These are phyloP conservation scores for Crambe crambe DNA, from an alignment of 37 sponge, comb jelly and placozoan species.

Conservation along the genomic window DNA sequence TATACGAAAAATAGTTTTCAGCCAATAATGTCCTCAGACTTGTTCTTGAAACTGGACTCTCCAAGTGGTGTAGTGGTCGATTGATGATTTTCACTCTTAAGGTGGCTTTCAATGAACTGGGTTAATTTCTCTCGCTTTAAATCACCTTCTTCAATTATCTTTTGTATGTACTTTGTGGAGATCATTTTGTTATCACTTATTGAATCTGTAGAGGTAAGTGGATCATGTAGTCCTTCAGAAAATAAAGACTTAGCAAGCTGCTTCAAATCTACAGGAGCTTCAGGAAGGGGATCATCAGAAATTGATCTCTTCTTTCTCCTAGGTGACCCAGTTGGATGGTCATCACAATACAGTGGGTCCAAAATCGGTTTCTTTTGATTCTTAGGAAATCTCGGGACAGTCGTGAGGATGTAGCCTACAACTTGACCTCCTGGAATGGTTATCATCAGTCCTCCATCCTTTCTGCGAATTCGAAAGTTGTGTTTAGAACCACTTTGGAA, in stretches of 20 bases:
- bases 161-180: not conserved
- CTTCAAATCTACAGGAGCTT: not conserved
- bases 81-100: no score
- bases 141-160: not conserved
- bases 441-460: constrained; percentile 1
- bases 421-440: constrained; percentile 25
- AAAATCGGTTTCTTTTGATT: not conserved
- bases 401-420: not conserved
- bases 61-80: no score
- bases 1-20: no score
- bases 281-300: not conserved
- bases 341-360: not conserved
- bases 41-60: no score
- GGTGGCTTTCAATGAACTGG: no score
- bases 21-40: no score
- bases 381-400: constrained; percentile 10
- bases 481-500: not conserved
- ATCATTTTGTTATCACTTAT: not conserved
- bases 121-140: not conserved
- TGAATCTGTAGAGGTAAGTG: no score
- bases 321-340: not conserved
- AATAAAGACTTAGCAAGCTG: not conserved
- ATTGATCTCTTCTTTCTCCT: not conserved
- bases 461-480: constrained; percentile 16
- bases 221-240: not conserved